phyloP scores from a whole-genome alignment of 2,797 vertebrate genomes.

The Cyclura pinguis region DNA sequence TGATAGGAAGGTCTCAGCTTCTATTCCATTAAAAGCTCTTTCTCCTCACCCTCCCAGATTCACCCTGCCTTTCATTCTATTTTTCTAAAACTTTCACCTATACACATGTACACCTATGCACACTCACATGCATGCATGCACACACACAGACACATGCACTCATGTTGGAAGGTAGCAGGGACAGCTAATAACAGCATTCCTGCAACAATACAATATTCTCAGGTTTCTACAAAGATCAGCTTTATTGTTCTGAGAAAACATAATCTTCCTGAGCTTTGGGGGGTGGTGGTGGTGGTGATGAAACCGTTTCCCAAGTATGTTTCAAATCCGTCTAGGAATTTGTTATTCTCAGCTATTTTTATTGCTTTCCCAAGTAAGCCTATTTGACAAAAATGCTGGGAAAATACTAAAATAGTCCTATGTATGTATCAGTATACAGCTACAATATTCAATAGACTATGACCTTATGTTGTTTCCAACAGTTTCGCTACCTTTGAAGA shows the following conservation, averaged over 20 bases:
- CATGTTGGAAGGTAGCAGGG: neutral
- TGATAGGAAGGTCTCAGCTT: neutral
- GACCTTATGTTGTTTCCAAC: neutral
- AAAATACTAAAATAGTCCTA: neutral
- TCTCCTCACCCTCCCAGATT: neutral
- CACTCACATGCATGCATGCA: too few relatives aligned
- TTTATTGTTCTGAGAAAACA: neutral
- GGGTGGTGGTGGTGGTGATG: neutral
- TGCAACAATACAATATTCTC: neutral
- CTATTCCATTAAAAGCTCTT: too few relatives aligned
- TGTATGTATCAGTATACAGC: neutral
- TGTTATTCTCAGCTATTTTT: neutral
- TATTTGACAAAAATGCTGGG: neutral
- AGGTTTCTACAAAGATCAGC: neutral
- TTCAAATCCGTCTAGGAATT: too few relatives aligned
- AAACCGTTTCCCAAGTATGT: neutral
- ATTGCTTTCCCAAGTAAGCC: neutral
- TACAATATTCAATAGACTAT: neutral
- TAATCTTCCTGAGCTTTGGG: neutral
- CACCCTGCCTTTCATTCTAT: neutral
- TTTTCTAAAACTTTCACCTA: neutral
- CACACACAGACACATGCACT: neutral
- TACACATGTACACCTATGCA: neutral
- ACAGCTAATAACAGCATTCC: neutral
- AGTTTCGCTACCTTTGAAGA: neutral